Conservation (phyloP, 2,888 invertebrate genomes). For the Tetrapedia diversipes region DNA sequence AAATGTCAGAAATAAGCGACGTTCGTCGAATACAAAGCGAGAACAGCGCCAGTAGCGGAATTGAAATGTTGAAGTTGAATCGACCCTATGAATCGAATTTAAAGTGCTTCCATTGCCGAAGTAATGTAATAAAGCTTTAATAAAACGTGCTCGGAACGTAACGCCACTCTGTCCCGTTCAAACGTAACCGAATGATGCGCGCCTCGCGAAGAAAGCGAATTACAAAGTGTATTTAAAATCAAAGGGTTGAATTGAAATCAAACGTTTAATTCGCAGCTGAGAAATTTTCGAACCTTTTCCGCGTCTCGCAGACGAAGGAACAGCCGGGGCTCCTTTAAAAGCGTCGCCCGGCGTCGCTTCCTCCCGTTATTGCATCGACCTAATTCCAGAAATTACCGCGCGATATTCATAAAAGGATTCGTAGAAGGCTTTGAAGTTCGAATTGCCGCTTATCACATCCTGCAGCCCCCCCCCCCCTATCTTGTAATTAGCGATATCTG, state of each 20-base stretch:
- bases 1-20: too few relatives aligned
- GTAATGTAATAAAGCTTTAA: neutral
- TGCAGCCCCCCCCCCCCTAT: neutral
- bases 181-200: neutral
- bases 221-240: neutral
- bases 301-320: too few relatives aligned
- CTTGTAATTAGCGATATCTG: slow-evolving; percentile 2
- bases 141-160: neutral
- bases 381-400: neutral
- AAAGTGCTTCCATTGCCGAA: neutral
- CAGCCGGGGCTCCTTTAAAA: too few relatives aligned
- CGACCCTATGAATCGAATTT: neutral
- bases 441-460: neutral
- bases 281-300: too few relatives aligned
- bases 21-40: too few relatives aligned
- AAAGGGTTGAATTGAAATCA: too few relatives aligned
- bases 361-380: neutral
- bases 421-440: neutral
- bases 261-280: too few relatives aligned
- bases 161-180: neutral
- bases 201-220: neutral
- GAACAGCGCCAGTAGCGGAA: too few relatives aligned
- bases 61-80: neutral
- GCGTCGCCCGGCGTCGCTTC: too few relatives aligned
- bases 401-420: neutral